A percentile compares a stretch with the other conserved stretches of the same genome.
phyloP scores from a whole-genome alignment of 1,140 invertebrate genomes.

The Dolichoris vasculosae region DNA sequence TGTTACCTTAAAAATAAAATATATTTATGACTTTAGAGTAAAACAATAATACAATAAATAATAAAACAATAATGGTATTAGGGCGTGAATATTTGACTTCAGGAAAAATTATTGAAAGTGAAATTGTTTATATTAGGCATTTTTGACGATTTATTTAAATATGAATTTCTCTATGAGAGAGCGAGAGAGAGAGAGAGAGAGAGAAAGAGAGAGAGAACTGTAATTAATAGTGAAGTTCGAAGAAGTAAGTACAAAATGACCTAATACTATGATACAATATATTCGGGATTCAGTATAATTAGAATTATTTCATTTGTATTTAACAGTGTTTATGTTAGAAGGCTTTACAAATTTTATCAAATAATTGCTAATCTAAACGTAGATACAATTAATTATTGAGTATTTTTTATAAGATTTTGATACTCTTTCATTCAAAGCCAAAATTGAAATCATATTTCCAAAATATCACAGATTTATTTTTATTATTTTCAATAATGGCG shows the following conservation, averaged over 20 bases:
- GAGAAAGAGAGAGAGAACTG: constrained; percentile 40
- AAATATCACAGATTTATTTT: constrained; percentile 52
- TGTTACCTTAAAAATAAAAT: neutral
- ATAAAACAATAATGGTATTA: neutral
- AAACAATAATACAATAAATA: neutral
- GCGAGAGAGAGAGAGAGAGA: constrained; percentile 29
- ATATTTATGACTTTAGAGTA: neutral
- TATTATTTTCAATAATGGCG: constrained; percentile 29
- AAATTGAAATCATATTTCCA: constrained; percentile 29
- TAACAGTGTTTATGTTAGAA: constrained; percentile 19
- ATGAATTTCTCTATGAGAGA: constrained; percentile 49
- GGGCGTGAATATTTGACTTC: neutral
- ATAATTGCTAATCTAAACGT: constrained; percentile 25
- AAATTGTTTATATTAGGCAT: neutral
- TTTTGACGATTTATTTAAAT: constrained; percentile 42
- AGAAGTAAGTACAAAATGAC: constrained; percentile 69
- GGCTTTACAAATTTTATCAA: constrained; percentile 51
- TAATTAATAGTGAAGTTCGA: constrained; percentile 51
- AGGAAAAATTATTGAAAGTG: neutral
- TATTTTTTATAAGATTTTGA: constrained; percentile 34
- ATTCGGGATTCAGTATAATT: constrained; percentile 17
- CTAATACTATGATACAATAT: constrained; percentile 59
- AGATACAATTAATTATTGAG: constrained; percentile 39
- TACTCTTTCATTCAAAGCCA: constrained; percentile 40
- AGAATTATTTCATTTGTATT: constrained; percentile 30